Base-by-base conservation (phyloP, 1,140 invertebrate genomes). In the Atta cephalotes region DNA sequence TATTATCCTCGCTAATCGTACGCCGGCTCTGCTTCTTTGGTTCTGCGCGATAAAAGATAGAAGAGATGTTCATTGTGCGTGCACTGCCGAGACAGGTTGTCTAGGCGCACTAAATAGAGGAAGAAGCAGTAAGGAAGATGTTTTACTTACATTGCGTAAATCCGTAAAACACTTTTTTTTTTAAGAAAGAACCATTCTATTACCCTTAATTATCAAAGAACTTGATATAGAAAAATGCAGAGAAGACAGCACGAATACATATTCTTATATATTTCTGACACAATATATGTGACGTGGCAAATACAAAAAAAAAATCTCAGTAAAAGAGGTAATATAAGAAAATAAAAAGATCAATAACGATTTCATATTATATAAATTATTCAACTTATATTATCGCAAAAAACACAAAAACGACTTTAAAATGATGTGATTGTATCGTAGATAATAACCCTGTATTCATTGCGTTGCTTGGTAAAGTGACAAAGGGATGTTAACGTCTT, bases 1-100 rank as follows among this genome's bases (percentile, higher is more conserved):
- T 86, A 92, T 93, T 93, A 94, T 94, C 92, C 92, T 80, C 90
- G 89, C 87, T 93, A 94, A 94, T 93, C 92, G 91, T 90, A 88
- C 84, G 81, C 53, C 66, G 88, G 89, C 63, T 88, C 62, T 65
- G 74, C 74, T 87, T 63, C 86, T 89, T 81, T 79, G 63, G 70
- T 76, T 84, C 56, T 76, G 60, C 56, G 80, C 80, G 80, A 84
- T 84, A 84, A 84, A 84, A 76, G 70, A 84, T 62, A 84, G 80
- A 63, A 63, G 80, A 84, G 70, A 84, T 84, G 80, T 84, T 84
- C 70, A 76, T 84, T 76, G 56, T 62, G 56, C 56, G 28, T 62
- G 58, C 39, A 62, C 66, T 10, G 9, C 45, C 70, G 56, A 49
- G 80, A 84, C 80, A 84, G 53, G 70, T 74, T 72, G 80, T 60